Evolutionary conservation across 2,797 vertebrate genomes (phyloP).

Genomic region (Scolopax bukidnonensis): DNA sequence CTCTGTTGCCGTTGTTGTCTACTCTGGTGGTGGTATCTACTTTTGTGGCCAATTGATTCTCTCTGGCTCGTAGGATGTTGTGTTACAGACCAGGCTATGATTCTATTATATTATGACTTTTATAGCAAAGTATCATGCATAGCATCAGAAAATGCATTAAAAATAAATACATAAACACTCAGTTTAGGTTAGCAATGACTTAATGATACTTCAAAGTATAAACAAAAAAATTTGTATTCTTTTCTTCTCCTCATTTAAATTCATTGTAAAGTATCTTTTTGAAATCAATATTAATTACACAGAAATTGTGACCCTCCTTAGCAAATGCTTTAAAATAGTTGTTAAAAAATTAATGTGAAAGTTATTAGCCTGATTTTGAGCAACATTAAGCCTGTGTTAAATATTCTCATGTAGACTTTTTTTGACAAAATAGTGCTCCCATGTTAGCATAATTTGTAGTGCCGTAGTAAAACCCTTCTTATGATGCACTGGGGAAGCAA

Average conservation of each 20-base stretch:
- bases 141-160: not conserved
- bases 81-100: not conserved
- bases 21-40: not conserved
- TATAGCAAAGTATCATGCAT: not conserved
- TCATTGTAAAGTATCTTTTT: constrained; percentile 20
- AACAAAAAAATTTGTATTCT: not conserved
- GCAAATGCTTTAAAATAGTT: constrained; percentile 62
- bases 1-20: not conserved
- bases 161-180: not conserved
- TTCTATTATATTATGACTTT: not conserved
- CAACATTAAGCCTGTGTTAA: constrained; percentile 40
- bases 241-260: constrained; percentile 31
- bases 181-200: not conserved
- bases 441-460: constrained; percentile 51
- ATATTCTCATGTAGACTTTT: constrained; percentile 40
- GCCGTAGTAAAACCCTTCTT: constrained; percentile 28
- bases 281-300: constrained; percentile 63
- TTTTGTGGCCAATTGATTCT: not conserved
- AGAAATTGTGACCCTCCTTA: constrained; percentile 52
- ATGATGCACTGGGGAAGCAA: not conserved
- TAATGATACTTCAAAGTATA: not conserved
- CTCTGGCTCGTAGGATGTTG: not conserved
- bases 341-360: constrained; percentile 66
- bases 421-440: constrained; percentile 57
- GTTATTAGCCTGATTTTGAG: constrained; percentile 60